Evolutionary conservation across 1,140 invertebrate species (phyloP), one percentile per base, ranked within the genome.

Genomic region (Luehdorfia chinensis): DNA sequence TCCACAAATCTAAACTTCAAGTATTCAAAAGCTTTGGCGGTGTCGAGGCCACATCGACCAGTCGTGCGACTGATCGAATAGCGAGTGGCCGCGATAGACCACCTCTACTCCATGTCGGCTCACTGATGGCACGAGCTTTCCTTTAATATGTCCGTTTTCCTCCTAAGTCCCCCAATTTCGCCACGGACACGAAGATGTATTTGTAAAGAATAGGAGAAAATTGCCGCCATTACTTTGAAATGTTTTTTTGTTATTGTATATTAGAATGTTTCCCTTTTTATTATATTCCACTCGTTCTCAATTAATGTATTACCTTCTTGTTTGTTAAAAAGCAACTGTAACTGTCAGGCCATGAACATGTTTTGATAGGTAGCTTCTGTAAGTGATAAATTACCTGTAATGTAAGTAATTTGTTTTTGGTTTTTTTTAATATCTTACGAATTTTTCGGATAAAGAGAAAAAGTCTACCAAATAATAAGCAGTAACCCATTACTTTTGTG

Each of bases 111-210:
- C 13, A 13, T 14, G 2, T 2, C 16, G 39, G 37, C 37, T 16
- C 14, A 13, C 14, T 43, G 23, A 43, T 16, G 13, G n/a, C 39
- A 7, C 19, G 39, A 30, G 39, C 14, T 43, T 43, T 28, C 25
- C 39, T 43, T 28, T 43, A 43, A 43, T 43, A 30, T 18, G 39
- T 28, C 14, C 23, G 25, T 18, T 28, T 43, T 30, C 39, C 39
- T 41, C 23, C 39, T 15, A 15, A 43, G 14, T 27, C n/a, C 39
- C 39, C 16, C 18, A n/a, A 43, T 30, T 43, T 43, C 28, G 28
- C 4, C 13, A 28, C 13, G 21, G 23, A 15, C 32, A 34, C n/a
- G 33, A 23, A 36, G 16, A 28, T 30, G n/a, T 43, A 28, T 43
- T 28, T 28, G 4, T 8, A 30, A 11, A 25, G n/a, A 27, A 28